phyloP scores from a whole-genome alignment of 2,113 vertebrate genomes.

The Platichthys flesus region DNA sequence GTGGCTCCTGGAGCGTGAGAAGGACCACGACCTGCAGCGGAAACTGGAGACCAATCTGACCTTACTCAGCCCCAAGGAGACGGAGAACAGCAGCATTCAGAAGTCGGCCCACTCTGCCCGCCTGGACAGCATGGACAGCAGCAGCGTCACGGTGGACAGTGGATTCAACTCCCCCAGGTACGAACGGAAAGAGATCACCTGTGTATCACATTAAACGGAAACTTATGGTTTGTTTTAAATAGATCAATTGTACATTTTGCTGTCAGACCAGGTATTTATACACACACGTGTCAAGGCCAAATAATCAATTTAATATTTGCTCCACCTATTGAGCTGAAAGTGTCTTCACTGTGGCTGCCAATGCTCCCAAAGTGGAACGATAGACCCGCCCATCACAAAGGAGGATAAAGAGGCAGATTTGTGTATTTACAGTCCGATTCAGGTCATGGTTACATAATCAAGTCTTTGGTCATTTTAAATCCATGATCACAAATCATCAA shows the following conservation, averaged over 20 bases:
- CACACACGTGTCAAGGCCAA: background rate
- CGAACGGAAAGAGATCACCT: slow-evolving; percentile 43
- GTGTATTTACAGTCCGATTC: background rate
- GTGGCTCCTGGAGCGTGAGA: slow-evolving; percentile 96
- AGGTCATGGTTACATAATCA: background rate
- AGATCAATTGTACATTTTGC: background rate
- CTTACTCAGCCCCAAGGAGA: slow-evolving; percentile 95
- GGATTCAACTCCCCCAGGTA: slow-evolving; percentile 99
- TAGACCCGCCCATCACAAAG: background rate
- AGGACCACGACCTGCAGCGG: slow-evolving; percentile 94
- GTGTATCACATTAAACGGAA: background rate
- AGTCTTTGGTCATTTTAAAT: background rate
- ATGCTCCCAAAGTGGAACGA: background rate
- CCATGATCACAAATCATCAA: background rate
- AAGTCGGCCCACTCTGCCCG: slow-evolving; percentile 95
- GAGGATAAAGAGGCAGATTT: background rate
- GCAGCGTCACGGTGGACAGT: slow-evolving; percentile 99
- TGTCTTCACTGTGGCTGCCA: background rate
- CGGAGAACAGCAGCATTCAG: slow-evolving; percentile 92
- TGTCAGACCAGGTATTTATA: background rate
- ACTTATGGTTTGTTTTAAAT: background rate
- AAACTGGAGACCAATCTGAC: slow-evolving; percentile 98
- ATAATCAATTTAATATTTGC: background rate
- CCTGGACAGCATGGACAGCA: slow-evolving; percentile 99
- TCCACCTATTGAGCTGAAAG: background rate